Conservation (phyloP, 2,797 vertebrate species). For the Huso huso region DNA sequence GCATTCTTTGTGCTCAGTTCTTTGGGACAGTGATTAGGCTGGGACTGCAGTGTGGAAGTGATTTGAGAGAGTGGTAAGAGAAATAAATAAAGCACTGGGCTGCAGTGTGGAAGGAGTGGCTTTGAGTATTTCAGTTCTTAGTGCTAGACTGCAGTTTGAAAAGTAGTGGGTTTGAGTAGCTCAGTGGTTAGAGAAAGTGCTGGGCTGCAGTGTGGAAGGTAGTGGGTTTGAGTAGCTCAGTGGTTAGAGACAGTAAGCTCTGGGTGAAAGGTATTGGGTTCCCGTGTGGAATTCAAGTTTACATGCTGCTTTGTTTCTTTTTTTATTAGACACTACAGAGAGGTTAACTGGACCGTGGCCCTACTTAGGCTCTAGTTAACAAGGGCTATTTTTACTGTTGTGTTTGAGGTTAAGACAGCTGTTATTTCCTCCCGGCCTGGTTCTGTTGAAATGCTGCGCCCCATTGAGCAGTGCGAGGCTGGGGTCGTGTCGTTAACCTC, state of each 20-base stretch:
- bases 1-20: too few relatives aligned
- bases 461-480: constrained; percentile 18
- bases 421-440: constrained; percentile 29
- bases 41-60: background rate
- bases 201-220: background rate
- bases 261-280: background rate
- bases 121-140: too few relatives aligned
- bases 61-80: too few relatives aligned
- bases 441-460: constrained; percentile 21
- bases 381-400: constrained; percentile 10
- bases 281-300: background rate
- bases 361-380: constrained; percentile 8
- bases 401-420: constrained; percentile 17
- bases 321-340: too few relatives aligned
- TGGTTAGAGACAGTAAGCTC: background rate
- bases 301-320: too few relatives aligned
- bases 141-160: too few relatives aligned
- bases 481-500: constrained; percentile 10
- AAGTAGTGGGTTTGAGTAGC: background rate
- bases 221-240: background rate
- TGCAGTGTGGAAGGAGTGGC: too few relatives aligned
- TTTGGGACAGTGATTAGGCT: too few relatives aligned
- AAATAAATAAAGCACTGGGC: too few relatives aligned
- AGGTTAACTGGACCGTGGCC: background rate
- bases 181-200: background rate